Evolutionary conservation across 2,888 invertebrate genomes (phyloP), one percentile per base, ranked within the genome.

Genomic region (Andrena fulva): DNA sequence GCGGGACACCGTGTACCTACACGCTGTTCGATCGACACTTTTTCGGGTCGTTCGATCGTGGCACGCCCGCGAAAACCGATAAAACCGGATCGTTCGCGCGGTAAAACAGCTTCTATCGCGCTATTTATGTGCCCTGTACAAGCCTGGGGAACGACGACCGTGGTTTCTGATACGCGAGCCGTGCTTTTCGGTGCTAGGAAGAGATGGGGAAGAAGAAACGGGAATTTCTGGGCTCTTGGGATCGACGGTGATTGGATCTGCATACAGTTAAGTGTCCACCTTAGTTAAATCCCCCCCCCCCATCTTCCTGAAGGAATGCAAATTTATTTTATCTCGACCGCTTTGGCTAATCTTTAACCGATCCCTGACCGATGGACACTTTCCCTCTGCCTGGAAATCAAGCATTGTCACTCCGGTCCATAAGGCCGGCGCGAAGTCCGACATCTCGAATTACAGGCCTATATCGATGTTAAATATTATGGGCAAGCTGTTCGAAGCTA

Each of bases 11-110:
- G 54, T 64, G 73, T 74, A 75, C 63, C 72, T 78, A 72, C 82
- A 77, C 74, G 68, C 31, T 72, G 64, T 73, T 60, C 62, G 33
- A 70, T 54, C 60, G 62, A 33, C 31, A 76, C 68, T 73, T 50
- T 74, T 69, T 68, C 75, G 48, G 59, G 27, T 2, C 29, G n/a
- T 7, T 52, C 76, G 68, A 59, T 85, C 80, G 75, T 62, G 63
- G 42, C 67, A 75, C 75, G 60, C 67, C 27, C 67, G 75, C 56
- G 82, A 84, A 89, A 87, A 79, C 79, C 85, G 80, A 87, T 89
- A 87, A 89, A 89, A 87, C 86, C 82, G 69, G 80, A 88, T 89
- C 88, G 86, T 88, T 87, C 79, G 81, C 83, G 86, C 82, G 82
- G 85, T 87, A 84, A 87, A 89, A 86, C 88, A 83, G 81, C 84